Conservation (phyloP, 2,113 vertebrate species). For the Acanthochromis polyacanthus region DNA sequence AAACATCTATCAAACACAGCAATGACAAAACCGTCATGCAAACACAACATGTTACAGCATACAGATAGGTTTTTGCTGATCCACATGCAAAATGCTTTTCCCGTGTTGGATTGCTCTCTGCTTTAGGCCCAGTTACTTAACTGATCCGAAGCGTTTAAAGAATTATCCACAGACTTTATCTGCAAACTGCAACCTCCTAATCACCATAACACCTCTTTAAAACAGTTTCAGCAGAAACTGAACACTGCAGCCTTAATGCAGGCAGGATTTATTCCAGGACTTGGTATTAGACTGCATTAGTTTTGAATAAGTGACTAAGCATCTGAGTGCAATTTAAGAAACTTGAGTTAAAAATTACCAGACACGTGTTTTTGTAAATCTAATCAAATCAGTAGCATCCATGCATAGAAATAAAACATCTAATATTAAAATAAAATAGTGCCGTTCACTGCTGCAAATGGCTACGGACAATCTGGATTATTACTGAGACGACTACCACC, state of each 20-base stretch:
- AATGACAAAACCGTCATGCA: background rate
- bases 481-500: background rate
- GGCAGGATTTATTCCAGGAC: background rate
- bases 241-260: background rate
- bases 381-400: background rate
- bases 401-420: no score
- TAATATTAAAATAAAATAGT: no score
- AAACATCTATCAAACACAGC: background rate
- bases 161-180: background rate
- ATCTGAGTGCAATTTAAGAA: no score
- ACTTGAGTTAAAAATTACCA: no score
- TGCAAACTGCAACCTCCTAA: no score
- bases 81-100: no score
- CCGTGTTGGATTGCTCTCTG: no score
- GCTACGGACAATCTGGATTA: background rate
- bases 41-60: background rate
- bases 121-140: background rate
- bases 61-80: background rate
- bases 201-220: background rate
- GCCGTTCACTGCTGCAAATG: background rate
- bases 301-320: no score
- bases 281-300: background rate
- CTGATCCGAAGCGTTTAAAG: background rate
- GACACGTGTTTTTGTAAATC: background rate
- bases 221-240: background rate